Evolutionary conservation across 1,140 invertebrate genomes (phyloP).

Genomic region (Drosophila pallidifrons): DNA sequence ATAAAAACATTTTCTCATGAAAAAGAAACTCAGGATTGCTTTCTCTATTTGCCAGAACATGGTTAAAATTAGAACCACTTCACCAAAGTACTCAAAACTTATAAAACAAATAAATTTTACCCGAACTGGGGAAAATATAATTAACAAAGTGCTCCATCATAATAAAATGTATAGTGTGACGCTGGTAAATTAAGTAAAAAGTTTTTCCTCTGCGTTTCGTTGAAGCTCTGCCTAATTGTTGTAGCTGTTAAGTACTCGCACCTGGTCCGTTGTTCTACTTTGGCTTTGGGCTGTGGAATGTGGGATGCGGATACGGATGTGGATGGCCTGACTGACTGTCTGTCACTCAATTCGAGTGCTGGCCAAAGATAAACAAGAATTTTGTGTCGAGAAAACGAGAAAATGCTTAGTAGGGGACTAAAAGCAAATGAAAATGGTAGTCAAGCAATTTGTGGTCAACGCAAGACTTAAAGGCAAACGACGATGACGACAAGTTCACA

Average conservation of each 20-base stretch:
- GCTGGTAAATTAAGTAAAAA: constrained; percentile 17
- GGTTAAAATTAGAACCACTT: not conserved
- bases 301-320: not conserved
- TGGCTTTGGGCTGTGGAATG: not conserved
- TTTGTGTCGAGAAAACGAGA: constrained; percentile 48
- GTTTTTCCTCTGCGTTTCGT: not conserved
- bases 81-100: not conserved
- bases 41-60: too few species aligned
- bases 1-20: too few species aligned
- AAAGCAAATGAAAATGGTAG: constrained; percentile 75
- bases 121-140: constrained; percentile 18
- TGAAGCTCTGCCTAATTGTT: constrained; percentile 62
- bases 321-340: constrained; percentile 28
- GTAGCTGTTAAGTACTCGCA: constrained; percentile 58
- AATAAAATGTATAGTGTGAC: constrained; percentile 4
- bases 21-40: too few species aligned
- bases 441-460: constrained; percentile 78
- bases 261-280: constrained; percentile 9
- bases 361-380: constrained; percentile 73
- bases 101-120: not conserved
- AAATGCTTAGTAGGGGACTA: constrained; percentile 71
- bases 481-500: constrained; percentile 24
- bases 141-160: constrained; percentile 10
- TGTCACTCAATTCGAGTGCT: constrained; percentile 69
- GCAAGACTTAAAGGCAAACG: constrained; percentile 55